Percentiles rank a stretch among this genome's conserved stretches.
phyloP scores from a whole-genome alignment of 2,113 vertebrate genomes.

The Mustela lutreola region DNA sequence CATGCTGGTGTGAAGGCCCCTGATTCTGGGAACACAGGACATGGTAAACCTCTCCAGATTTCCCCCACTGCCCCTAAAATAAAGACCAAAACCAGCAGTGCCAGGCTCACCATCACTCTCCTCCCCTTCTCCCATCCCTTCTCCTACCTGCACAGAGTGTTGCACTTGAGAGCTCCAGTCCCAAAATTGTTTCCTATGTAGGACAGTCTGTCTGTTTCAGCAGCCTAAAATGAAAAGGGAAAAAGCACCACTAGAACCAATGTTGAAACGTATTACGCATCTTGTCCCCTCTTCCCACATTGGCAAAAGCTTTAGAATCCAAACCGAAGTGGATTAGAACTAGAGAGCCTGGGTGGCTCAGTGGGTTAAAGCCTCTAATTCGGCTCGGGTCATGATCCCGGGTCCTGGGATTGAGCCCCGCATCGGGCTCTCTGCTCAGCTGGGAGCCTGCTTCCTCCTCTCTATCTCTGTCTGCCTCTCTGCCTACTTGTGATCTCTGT shows the following conservation, averaged over 20 bases:
- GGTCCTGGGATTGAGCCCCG: too few species aligned
- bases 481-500: too few species aligned
- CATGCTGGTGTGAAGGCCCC: not conserved
- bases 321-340: not conserved
- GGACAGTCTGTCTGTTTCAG: conserved; percentile 92
- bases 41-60: not conserved
- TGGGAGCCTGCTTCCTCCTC: too few species aligned
- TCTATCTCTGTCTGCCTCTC: too few species aligned
- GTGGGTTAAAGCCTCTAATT: too few species aligned
- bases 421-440: too few species aligned
- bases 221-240: conserved; percentile 87
- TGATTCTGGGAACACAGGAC: not conserved
- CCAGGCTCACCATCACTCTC: not conserved
- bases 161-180: conserved; percentile 87
- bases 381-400: too few species aligned
- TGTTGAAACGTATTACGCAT: not conserved
- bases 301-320: conserved; percentile 6
- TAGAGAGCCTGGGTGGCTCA: not conserved
- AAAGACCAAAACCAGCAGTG: not conserved
- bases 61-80: not conserved
- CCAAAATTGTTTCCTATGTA: conserved; percentile 96
- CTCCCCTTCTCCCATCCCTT: not conserved
- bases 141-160: conserved; percentile 95
- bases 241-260: not conserved
- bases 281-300: not conserved